Evolutionary conservation across 2,888 invertebrate species (phyloP).

Genomic region (Reticulitermes lucifugus): DNA sequence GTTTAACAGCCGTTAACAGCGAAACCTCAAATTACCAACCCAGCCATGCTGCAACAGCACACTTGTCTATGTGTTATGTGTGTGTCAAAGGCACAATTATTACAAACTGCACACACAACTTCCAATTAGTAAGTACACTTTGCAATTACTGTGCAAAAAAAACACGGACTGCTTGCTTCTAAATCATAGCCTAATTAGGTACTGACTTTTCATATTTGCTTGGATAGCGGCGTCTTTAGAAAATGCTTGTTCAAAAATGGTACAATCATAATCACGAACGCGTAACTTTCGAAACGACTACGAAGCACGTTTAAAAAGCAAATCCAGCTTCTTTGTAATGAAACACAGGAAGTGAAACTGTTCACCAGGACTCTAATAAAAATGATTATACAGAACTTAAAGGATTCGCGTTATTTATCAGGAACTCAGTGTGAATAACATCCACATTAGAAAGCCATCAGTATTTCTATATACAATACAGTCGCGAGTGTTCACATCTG

Average conservation of each 20-base stretch:
- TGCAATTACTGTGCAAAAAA: background rate
- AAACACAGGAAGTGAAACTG: too few relatives aligned
- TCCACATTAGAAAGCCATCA: too few relatives aligned
- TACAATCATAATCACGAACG: background rate
- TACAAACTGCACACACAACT: background rate
- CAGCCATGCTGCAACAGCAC: background rate
- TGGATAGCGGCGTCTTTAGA: too few relatives aligned
- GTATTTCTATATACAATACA: too few relatives aligned
- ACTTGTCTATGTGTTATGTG: background rate
- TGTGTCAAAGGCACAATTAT: background rate
- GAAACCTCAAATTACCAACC: conserved; percentile 29
- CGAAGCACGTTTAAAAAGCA: too few relatives aligned
- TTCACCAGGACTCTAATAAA: too few relatives aligned
- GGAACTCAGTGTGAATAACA: too few relatives aligned
- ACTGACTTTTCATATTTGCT: background rate
- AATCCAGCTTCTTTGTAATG: too few relatives aligned
- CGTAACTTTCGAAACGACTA: too few relatives aligned
- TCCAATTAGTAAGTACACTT: background rate
- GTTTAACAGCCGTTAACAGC: background rate
- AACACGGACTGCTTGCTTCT: background rate
- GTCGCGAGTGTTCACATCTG: background rate
- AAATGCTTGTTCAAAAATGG: background rate
- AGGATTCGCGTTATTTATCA: too few relatives aligned
- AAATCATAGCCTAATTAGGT: background rate
- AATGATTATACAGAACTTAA: too few relatives aligned